These are phyloP conservation scores for Apis cerana DNA, from an alignment of 1,140 invertebrate genomes.

Conservation along the genomic window DNA sequence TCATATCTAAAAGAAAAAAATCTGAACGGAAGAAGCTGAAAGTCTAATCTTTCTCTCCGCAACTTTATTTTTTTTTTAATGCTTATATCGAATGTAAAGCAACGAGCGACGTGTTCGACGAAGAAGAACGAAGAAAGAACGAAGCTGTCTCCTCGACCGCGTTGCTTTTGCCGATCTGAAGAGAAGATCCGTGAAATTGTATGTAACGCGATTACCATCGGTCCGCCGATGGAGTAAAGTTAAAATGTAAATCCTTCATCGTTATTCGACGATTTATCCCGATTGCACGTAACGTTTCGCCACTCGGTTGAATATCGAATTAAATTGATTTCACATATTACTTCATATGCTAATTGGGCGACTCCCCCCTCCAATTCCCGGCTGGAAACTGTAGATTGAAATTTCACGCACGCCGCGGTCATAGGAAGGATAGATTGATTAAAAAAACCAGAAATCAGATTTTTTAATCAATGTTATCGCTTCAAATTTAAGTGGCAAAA, in stretches of 20 bases:
- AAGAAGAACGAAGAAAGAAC: too few species aligned
- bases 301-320: slow-evolving; percentile 24
- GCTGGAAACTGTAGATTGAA: slow-evolving; percentile 18
- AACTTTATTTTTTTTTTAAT: too few species aligned
- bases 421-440: not conserved
- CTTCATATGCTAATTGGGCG: slow-evolving; percentile 25
- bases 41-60: too few species aligned
- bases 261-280: slow-evolving; percentile 28
- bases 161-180: not conserved
- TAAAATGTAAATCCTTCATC: slow-evolving; percentile 22
- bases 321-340: slow-evolving; percentile 34
- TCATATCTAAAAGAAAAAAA: too few species aligned
- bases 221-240: not conserved
- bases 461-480: too few species aligned
- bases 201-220: not conserved
- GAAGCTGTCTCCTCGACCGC: too few species aligned
- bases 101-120: too few species aligned
- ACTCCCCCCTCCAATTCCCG: too few species aligned
- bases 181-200: slow-evolving; percentile 9
- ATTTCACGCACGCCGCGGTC: not conserved
- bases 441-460: not conserved
- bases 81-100: too few species aligned
- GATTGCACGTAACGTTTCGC: slow-evolving; percentile 14
- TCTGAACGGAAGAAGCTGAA: too few species aligned
- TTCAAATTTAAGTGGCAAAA: too few species aligned